Conservation (phyloP, 2,797 vertebrate genomes). For the Alca torda region DNA sequence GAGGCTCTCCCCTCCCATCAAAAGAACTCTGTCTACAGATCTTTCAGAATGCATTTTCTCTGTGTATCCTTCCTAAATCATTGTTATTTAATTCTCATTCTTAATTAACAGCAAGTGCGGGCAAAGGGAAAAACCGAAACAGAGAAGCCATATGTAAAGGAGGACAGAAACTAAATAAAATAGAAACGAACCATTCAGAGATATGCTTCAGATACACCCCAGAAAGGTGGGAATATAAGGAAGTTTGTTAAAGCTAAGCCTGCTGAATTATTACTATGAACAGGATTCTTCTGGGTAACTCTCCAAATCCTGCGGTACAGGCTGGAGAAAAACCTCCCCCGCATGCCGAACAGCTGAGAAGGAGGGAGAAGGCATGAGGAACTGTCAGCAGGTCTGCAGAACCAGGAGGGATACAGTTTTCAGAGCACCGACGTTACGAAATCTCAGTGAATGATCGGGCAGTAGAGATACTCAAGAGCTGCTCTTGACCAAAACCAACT, state of each 20-base stretch:
- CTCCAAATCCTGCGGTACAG: rapidly evolving
- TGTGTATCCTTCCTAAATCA: not conserved
- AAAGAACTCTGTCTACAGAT: no score
- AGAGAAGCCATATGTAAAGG: not conserved
- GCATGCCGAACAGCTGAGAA: not conserved
- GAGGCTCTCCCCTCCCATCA: not conserved
- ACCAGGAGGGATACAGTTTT: not conserved
- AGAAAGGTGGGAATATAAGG: rapidly evolving
- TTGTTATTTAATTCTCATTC: not conserved
- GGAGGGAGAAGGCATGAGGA: not conserved
- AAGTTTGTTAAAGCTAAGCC: not conserved
- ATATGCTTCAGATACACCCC: not conserved
- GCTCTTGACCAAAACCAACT: not conserved
- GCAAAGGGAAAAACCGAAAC: not conserved
- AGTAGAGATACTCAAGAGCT: not conserved
- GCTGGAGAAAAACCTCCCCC: rapidly evolving
- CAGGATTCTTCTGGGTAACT: rapidly evolving
- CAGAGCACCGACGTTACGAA: not conserved
- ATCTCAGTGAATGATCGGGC: not conserved
- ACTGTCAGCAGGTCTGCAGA: not conserved
- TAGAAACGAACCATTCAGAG: not conserved
- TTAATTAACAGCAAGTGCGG: not conserved
- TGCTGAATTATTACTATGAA: not conserved
- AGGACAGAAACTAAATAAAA: not conserved
- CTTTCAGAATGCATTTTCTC: not conserved